Evolutionary conservation across 1,140 invertebrate species (phyloP).

Genomic region (Leptopilina clavipes): DNA sequence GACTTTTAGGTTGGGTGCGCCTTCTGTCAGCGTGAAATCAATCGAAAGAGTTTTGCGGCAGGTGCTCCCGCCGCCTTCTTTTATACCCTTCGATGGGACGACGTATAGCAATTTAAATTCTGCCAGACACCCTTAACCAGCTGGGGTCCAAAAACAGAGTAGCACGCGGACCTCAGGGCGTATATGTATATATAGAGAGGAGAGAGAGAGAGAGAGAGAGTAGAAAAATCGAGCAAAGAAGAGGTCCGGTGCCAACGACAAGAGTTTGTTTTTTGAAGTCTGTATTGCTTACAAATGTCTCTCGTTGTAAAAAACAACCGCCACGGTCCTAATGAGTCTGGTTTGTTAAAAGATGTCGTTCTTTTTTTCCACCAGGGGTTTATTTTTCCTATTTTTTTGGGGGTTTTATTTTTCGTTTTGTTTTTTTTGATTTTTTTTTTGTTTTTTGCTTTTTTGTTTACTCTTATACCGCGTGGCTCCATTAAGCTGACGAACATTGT

Average conservation of each 20-base stretch:
- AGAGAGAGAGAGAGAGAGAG: background rate
- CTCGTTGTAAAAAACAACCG: constrained; percentile 71
- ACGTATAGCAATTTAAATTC: constrained; percentile 58
- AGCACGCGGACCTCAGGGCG: background rate
- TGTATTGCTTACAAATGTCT: constrained; percentile 76
- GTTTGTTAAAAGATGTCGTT: constrained; percentile 73
- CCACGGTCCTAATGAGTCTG: constrained; percentile 73
- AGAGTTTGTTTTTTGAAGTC: constrained; percentile 74
- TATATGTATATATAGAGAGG: too few relatives aligned
- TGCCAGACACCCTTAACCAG: constrained; percentile 58
- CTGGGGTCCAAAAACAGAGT: constrained; percentile 41
- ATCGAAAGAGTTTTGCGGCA: constrained; percentile 38
- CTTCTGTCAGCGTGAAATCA: constrained; percentile 45
- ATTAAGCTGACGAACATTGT: constrained; percentile 52
- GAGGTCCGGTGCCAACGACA: constrained; percentile 55
- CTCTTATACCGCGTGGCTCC: constrained; percentile 46
- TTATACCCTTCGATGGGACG: constrained; percentile 33
- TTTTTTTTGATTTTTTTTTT: background rate
- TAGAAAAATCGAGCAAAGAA: constrained; percentile 61
- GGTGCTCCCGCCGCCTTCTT: constrained; percentile 25
- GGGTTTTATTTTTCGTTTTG: constrained; percentile 39
- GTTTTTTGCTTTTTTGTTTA: background rate
- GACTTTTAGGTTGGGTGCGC: constrained; percentile 41
- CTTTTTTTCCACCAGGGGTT: constrained; percentile 54
- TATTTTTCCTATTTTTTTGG: too few relatives aligned